Evolutionary conservation across 1,140 invertebrate species (phyloP).

Genomic region (Maniola jurtina): DNA sequence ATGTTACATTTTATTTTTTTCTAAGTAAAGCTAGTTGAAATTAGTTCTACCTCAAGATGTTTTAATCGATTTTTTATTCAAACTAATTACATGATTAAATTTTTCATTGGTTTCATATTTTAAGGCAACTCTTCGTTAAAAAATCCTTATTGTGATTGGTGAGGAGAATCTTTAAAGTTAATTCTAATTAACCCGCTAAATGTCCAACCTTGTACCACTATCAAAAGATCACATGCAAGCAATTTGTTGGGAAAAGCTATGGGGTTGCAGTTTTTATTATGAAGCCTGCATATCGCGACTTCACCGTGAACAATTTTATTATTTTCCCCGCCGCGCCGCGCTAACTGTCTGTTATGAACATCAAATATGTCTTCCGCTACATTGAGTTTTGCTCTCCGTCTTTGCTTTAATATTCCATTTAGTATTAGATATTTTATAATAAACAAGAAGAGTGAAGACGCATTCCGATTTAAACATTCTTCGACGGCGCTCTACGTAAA

Average conservation of each 20-base stretch:
- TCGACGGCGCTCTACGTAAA: no score
- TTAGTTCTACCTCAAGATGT: no score
- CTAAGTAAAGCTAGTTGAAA: no score
- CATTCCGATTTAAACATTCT: no score
- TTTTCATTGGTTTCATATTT: no score
- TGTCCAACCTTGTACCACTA: slow-evolving; percentile 27
- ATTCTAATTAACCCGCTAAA: slow-evolving; percentile 21
- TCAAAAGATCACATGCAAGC: slow-evolving; percentile 60
- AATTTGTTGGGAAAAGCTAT: slow-evolving; percentile 64
- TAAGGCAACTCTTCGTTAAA: no score
- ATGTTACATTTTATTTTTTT: no score
- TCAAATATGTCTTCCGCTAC: slow-evolving; percentile 38
- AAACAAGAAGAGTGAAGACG: no score
- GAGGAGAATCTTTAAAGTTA: background rate
- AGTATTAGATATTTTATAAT: slow-evolving; percentile 8
- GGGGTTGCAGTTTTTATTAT: slow-evolving; percentile 65
- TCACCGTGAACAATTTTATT: slow-evolving; percentile 43
- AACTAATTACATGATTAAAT: no score
- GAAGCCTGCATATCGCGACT: slow-evolving; percentile 51
- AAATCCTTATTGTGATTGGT: background rate
- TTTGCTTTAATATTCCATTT: slow-evolving; percentile 27
- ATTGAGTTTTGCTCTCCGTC: slow-evolving; percentile 26
- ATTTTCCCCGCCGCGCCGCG: slow-evolving; percentile 36
- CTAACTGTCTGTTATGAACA: slow-evolving; percentile 44
- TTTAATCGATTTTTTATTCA: no score